Percentiles rank a stretch among this genome's conserved stretches.
Evolutionary conservation across 2,888 invertebrate genomes (phyloP).

Genomic region (Petrophora chlorosata): DNA sequence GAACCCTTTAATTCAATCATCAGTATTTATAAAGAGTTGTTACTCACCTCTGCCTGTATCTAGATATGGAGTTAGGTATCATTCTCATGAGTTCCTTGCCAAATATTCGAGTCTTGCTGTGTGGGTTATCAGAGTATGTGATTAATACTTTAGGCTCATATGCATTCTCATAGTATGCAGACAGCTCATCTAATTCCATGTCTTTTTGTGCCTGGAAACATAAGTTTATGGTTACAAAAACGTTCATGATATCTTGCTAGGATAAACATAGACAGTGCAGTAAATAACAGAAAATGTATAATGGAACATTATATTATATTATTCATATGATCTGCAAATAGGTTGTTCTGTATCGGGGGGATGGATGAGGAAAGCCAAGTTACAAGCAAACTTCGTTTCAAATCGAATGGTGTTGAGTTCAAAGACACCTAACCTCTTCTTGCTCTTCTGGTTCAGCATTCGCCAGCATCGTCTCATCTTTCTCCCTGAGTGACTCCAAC

Average conservation of each 20-base stretch:
- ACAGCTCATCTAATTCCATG: slow-evolving; percentile 93
- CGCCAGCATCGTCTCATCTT: slow-evolving; percentile 94
- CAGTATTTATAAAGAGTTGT: no score
- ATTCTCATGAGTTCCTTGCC: slow-evolving; percentile 95
- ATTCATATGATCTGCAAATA: no score
- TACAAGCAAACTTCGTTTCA: not conserved
- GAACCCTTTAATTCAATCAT: no score
- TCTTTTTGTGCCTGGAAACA: slow-evolving; percentile 84
- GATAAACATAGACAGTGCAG: no score
- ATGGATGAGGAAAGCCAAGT: no score
- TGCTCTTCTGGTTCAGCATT: slow-evolving; percentile 91
- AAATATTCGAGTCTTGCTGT: slow-evolving; percentile 94
- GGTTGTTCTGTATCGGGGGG: no score
- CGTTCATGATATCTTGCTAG: no score
- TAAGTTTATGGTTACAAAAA: not conserved
- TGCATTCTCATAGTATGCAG: slow-evolving; percentile 91
- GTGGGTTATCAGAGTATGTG: slow-evolving; percentile 96
- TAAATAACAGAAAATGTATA: not conserved
- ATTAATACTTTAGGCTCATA: slow-evolving; percentile 98
- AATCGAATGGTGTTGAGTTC: not conserved
- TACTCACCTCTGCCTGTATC: slow-evolving; percentile 87
- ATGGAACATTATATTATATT: not conserved
- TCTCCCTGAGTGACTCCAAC: slow-evolving; percentile 95
- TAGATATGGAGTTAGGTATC: slow-evolving; percentile 95
- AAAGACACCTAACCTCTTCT: slow-evolving; percentile 84